phyloP scores from a whole-genome alignment of 1,140 invertebrate genomes.

The Drosophila ohnishii region DNA sequence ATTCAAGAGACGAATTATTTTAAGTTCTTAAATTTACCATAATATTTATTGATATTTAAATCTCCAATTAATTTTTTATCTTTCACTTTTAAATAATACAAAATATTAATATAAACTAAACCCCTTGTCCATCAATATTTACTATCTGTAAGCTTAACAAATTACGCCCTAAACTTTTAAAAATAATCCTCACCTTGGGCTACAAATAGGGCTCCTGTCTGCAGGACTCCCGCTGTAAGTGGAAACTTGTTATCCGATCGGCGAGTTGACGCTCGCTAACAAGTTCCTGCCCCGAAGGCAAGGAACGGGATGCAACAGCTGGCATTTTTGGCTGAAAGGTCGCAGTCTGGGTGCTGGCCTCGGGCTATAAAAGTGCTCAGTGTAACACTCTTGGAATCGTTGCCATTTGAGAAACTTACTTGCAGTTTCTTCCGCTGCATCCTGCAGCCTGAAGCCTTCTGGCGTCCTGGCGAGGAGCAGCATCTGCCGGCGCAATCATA shows the following conservation, averaged over 20 bases:
- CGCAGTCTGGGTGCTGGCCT: slow-evolving; percentile 11
- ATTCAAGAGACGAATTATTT: no score
- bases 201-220: neutral
- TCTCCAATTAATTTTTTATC: no score
- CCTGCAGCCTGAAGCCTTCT: slow-evolving; percentile 20
- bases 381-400: slow-evolving; percentile 61
- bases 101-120: neutral
- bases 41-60: neutral
- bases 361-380: slow-evolving; percentile 50
- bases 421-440: slow-evolving; percentile 77
- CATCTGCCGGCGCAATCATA: slow-evolving; percentile 74
- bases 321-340: slow-evolving; percentile 28
- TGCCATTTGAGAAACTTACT: slow-evolving; percentile 79
- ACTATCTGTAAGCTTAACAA: neutral
- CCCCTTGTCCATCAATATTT: neutral
- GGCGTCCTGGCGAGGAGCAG: slow-evolving; percentile 23
- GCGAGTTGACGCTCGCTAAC: slow-evolving; percentile 5
- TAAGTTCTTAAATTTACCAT: no score
- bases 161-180: neutral
- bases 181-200: neutral
- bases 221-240: neutral
- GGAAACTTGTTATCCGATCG: slow-evolving; percentile 46
- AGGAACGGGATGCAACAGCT: slow-evolving; percentile 15
- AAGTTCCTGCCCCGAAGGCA: slow-evolving; percentile 9
- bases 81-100: neutral